A percentile compares a stretch with the other conserved stretches of the same genome.
These are phyloP conservation scores for Ennomos fuscantarius DNA, from an alignment of 2,888 invertebrate genomes.

Conservation along the genomic window DNA sequence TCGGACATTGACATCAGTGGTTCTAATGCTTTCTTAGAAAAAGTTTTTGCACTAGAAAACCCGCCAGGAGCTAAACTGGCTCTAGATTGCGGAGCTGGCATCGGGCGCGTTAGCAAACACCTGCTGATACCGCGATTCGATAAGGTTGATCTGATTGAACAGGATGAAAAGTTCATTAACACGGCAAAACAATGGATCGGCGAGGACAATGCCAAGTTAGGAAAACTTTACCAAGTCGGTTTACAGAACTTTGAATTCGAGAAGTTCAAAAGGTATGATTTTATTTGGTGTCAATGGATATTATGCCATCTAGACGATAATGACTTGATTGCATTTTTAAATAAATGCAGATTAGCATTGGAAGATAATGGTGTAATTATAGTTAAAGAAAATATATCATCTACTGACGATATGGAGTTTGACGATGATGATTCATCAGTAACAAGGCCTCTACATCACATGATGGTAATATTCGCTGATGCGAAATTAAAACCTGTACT, in stretches of 20 bases:
- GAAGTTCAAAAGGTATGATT: slow-evolving; percentile 93
- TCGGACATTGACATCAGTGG: slow-evolving; percentile 94
- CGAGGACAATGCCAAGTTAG: slow-evolving; percentile 83
- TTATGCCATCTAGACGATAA: slow-evolving; percentile 93
- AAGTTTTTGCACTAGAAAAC: slow-evolving; percentile 66
- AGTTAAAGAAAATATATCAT: slow-evolving; percentile 90
- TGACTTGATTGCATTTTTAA: slow-evolving; percentile 91
- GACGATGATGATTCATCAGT: slow-evolving; percentile 96
- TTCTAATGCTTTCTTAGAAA: slow-evolving; percentile 92
- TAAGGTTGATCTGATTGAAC: slow-evolving; percentile 95
- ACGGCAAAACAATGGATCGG: slow-evolving; percentile 85
- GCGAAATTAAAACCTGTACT: slow-evolving; percentile 89
- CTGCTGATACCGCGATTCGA: slow-evolving; percentile 92
- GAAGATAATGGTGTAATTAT: slow-evolving; percentile 62
- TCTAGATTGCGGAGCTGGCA: slow-evolving; percentile 98
- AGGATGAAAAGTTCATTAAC: slow-evolving; percentile 92
- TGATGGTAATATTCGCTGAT: slow-evolving; percentile 87
- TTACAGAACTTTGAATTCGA: slow-evolving; percentile 94
- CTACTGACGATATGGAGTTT: slow-evolving; percentile 85
- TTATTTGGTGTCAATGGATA: slow-evolving; percentile 99
- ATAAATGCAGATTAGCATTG: slow-evolving; percentile 83
- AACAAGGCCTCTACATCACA: slow-evolving; percentile 89
- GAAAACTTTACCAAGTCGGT: slow-evolving; percentile 88
- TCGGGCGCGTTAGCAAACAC: slow-evolving; percentile 96
- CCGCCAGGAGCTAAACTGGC: slow-evolving; percentile 87